Evolutionary conservation across 2,113 vertebrate species (phyloP).

Genomic region (Limnothrissa miodon): DNA sequence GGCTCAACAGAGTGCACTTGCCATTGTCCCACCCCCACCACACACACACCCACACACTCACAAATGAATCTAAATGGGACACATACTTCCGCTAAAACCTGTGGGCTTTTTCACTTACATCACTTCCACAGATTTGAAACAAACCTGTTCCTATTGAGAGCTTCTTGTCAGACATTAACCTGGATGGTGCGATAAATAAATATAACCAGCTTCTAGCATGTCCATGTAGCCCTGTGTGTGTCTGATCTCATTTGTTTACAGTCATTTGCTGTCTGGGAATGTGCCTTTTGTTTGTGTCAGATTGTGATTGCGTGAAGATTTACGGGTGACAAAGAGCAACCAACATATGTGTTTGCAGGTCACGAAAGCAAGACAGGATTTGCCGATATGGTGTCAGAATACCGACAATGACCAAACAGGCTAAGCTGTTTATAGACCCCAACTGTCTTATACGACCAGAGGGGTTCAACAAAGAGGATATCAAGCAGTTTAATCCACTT

Average conservation of each 20-base stretch:
- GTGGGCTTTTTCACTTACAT: neutral
- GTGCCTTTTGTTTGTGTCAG: neutral
- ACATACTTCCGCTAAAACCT: neutral
- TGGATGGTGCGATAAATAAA: neutral
- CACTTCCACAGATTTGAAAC: neutral
- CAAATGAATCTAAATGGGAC: neutral
- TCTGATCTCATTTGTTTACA: neutral
- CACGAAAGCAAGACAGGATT: neutral
- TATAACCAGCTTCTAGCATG: neutral
- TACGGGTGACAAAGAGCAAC: neutral
- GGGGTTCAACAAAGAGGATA: neutral
- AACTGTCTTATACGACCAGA: neutral
- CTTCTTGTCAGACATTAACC: neutral
- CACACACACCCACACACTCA: too few species aligned
- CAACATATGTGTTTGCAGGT: neutral
- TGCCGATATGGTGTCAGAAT: neutral
- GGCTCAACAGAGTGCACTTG: neutral
- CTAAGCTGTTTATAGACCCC: conserved; percentile 10
- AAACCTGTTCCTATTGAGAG: neutral
- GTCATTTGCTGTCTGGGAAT: too few species aligned
- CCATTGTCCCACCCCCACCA: neutral
- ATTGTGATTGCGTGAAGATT: neutral
- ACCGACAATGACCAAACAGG: neutral
- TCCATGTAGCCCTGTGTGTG: too few species aligned
- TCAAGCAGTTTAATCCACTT: neutral